Evolutionary conservation across 2,797 vertebrate species (phyloP).

Genomic region (Eutrigla gurnardus): DNA sequence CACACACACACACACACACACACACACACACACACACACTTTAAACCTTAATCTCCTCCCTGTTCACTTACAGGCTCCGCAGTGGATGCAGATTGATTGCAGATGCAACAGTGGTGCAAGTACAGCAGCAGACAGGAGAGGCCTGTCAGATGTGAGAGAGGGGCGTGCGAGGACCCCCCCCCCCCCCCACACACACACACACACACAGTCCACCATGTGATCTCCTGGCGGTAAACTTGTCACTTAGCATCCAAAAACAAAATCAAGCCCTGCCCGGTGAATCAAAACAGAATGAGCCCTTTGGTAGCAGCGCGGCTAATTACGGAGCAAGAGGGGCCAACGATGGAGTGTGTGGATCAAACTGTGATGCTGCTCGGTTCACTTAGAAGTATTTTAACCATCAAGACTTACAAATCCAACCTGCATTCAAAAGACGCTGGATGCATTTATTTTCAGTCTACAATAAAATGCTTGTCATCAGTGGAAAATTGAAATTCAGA

Average conservation of each 20-base stretch:
- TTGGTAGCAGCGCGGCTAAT: constrained; percentile 47
- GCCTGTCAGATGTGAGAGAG: constrained; percentile 18
- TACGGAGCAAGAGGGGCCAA: constrained; percentile 40
- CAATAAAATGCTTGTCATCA: too few species aligned
- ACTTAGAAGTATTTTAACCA: constrained; percentile 33
- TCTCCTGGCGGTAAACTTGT: constrained; percentile 23
- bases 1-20: background rate
- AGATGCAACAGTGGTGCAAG: constrained; percentile 10
- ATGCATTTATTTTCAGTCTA: too few species aligned
- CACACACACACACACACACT: too few species aligned
- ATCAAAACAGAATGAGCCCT: constrained; percentile 34
- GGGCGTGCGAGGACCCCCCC: background rate
- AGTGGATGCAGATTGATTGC: constrained; percentile 40
- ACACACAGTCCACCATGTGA: background rate
- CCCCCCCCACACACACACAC: too few species aligned
- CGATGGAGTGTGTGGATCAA: constrained; percentile 24
- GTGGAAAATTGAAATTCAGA: too few species aligned
- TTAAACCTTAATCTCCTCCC: constrained; percentile 26
- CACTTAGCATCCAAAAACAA: constrained; percentile 50
- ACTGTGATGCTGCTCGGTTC: constrained; percentile 29
- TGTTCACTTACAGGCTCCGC: constrained; percentile 32
- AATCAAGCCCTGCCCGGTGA: constrained; percentile 29
- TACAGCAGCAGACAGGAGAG: constrained; percentile 27
- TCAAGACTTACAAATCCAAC: too few species aligned
- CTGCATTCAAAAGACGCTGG: too few species aligned